Conservation (phyloP, 2,113 vertebrate species). For the Neolamprologus fasciatus region DNA sequence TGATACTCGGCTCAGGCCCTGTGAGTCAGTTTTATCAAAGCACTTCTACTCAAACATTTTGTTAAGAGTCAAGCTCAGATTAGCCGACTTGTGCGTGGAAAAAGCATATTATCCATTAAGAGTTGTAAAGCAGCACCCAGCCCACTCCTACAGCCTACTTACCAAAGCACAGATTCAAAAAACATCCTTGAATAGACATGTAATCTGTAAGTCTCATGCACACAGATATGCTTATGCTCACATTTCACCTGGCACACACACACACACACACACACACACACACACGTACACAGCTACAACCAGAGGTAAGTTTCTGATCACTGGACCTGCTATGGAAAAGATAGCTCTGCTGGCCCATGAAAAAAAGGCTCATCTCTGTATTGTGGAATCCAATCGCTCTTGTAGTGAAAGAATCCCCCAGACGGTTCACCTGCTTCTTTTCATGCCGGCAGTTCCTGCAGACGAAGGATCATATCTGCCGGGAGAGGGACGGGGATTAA, state of each 20-base stretch:
- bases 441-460: constrained; percentile 57
- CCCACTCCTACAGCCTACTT: neutral
- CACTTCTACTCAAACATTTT: neutral
- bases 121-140: neutral
- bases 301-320: constrained; percentile 25
- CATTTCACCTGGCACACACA: constrained; percentile 27
- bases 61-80: neutral
- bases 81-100: neutral
- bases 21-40: neutral
- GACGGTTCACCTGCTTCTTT: constrained; percentile 59
- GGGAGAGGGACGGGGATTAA: constrained; percentile 46
- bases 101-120: neutral
- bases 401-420: constrained; percentile 45
- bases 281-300: neutral
- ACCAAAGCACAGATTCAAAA: neutral
- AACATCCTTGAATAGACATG: neutral
- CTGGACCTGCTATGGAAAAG: constrained; percentile 15
- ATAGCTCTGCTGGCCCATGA: constrained; percentile 6
- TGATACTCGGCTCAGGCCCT: neutral
- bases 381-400: constrained; percentile 56
- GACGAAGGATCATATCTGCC: constrained; percentile 66
- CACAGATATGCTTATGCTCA: constrained; percentile 12
- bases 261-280: neutral
- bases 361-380: constrained; percentile 20
- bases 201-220: constrained; percentile 9